These are phyloP conservation scores for Agrochola litura DNA, from an alignment of 2,888 invertebrate species.

Conservation along the genomic window DNA sequence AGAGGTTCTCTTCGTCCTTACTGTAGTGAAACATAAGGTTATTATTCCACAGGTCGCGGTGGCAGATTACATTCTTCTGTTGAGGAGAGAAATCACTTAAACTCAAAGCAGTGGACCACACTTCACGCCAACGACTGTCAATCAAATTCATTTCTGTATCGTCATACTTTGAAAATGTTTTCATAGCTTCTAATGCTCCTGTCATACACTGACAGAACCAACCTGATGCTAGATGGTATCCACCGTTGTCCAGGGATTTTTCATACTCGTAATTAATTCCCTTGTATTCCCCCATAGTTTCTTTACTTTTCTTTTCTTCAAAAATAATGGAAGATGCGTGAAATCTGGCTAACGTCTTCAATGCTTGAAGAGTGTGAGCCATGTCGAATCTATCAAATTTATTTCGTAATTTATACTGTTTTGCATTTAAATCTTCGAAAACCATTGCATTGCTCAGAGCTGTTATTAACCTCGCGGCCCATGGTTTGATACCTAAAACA, in stretches of 20 bases:
- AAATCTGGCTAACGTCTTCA: conserved; percentile 86
- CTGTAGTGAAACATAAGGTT: conserved; percentile 91
- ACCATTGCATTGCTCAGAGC: conserved; percentile 79
- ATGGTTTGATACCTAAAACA: conserved; percentile 78
- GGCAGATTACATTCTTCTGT: conserved; percentile 89
- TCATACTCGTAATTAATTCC: conserved; percentile 77
- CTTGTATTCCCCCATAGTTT: conserved; percentile 70
- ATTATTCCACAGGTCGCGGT: conserved; percentile 92
- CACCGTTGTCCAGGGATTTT: conserved; percentile 73
- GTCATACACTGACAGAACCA: conserved; percentile 84
- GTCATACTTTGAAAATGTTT: conserved; percentile 78
- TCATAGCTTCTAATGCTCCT: conserved; percentile 81
- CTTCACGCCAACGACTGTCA: conserved; percentile 75
- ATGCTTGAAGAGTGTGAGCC: conserved; percentile 84
- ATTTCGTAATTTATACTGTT: conserved; percentile 77
- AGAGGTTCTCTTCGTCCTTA: conserved; percentile 55
- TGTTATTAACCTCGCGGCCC: conserved; percentile 80
- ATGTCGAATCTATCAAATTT: conserved; percentile 85
- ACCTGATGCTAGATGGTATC: conserved; percentile 73
- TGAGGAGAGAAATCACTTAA: conserved; percentile 76
- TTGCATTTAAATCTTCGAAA: conserved; percentile 83
- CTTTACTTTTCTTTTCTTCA: conserved; percentile 83
- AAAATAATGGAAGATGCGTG: conserved; percentile 89
- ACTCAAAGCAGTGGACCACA: conserved; percentile 78
- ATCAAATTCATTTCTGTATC: conserved; percentile 69